Percentiles rank a stretch among this genome's conserved stretches.
phyloP scores from a whole-genome alignment of 2,113 vertebrate species.

The Antigone vipio region DNA sequence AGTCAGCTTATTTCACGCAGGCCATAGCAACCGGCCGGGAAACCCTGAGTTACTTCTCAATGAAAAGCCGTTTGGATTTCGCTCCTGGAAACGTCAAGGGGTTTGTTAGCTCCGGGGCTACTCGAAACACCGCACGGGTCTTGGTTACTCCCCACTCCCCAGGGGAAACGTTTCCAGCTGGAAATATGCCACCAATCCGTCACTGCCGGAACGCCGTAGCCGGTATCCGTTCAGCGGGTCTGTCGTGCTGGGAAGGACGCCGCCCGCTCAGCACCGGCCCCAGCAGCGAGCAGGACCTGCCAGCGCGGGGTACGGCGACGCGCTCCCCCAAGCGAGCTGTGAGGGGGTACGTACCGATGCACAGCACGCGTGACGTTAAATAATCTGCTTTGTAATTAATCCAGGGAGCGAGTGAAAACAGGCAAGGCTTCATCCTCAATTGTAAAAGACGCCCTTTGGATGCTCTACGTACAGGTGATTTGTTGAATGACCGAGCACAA shows the following conservation, averaged over 20 bases:
- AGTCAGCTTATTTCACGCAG: rapidly evolving
- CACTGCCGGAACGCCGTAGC: neutral
- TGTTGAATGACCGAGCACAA: neutral
- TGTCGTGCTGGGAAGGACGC: neutral
- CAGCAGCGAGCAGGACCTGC: neutral
- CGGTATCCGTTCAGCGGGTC: neutral
- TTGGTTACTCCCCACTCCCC: too few species aligned
- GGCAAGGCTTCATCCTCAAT: neutral
- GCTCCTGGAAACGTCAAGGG: too few species aligned
- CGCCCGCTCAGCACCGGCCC: neutral
- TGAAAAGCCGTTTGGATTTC: too few species aligned
- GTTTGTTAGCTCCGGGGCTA: neutral
- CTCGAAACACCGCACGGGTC: too few species aligned
- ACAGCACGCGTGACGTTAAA: neutral
- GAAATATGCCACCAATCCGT: too few species aligned
- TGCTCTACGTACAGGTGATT: too few species aligned
- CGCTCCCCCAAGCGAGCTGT: neutral
- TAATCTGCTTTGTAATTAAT: neutral
- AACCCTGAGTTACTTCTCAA: neutral
- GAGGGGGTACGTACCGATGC: neutral
- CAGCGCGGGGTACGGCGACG: neutral
- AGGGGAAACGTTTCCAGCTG: too few species aligned
- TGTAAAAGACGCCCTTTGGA: neutral
- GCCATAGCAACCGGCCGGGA: rapidly evolving
- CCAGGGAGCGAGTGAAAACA: neutral